phyloP scores from a whole-genome alignment of 2,888 invertebrate genomes.

The Agrypnus murinus region DNA sequence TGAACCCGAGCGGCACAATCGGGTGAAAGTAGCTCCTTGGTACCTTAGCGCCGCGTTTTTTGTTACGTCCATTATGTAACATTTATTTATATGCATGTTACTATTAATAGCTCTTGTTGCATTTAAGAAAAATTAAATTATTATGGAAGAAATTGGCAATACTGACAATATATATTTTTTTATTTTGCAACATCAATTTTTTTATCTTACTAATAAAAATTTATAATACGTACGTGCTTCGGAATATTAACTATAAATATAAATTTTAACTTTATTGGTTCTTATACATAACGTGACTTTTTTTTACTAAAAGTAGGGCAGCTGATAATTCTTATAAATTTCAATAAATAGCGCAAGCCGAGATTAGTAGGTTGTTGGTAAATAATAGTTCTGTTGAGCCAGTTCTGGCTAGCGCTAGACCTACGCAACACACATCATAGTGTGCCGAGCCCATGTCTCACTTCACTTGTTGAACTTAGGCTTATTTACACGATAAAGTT shows the following conservation, averaged over 20 bases:
- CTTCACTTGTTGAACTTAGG: slow-evolving; percentile 54
- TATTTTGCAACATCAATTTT: too few relatives aligned
- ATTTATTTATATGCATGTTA: slow-evolving; percentile 44
- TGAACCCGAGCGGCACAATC: slow-evolving; percentile 47
- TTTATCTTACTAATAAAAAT: too few relatives aligned
- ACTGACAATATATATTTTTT: too few relatives aligned
- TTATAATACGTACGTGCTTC: too few relatives aligned
- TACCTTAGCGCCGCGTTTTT: slow-evolving; percentile 43
- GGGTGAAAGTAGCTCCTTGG: slow-evolving; percentile 45
- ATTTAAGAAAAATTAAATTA: slow-evolving; percentile 16
- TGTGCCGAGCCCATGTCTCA: slow-evolving; percentile 50
- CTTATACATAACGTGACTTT: background rate
- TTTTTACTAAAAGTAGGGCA: background rate
- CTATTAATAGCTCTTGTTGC: slow-evolving; percentile 42
- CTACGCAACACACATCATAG: slow-evolving; percentile 56
- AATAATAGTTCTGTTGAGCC: slow-evolving; percentile 32
- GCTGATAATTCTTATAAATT: background rate
- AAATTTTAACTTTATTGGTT: too few relatives aligned
- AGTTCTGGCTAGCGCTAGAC: slow-evolving; percentile 48
- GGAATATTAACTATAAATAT: too few relatives aligned
- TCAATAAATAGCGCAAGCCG: background rate
- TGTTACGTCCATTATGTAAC: slow-evolving; percentile 39
- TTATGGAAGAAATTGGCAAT: too few relatives aligned
- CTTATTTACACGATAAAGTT: slow-evolving; percentile 41
- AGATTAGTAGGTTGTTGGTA: slow-evolving; percentile 29